phyloP scores from a whole-genome alignment of 2,797 vertebrate species.

The Periophthalmus magnuspinnatus region DNA sequence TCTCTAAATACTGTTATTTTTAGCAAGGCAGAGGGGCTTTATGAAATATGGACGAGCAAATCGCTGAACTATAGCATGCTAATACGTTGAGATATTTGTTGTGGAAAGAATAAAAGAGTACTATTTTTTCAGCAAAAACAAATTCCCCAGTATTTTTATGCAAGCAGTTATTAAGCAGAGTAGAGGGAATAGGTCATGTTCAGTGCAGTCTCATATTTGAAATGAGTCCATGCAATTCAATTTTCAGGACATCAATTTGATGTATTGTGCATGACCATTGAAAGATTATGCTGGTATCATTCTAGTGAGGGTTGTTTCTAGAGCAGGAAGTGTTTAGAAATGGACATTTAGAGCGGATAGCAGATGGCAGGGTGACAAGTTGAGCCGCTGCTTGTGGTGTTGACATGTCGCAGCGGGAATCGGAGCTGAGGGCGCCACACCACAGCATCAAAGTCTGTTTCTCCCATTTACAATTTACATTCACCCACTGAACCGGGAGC shows the following conservation, averaged over 20 bases:
- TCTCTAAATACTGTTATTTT: slow-evolving; percentile 41
- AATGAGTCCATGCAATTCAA: slow-evolving; percentile 57
- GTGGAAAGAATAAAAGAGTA: slow-evolving; percentile 26
- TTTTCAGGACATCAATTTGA: slow-evolving; percentile 36
- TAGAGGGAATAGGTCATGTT: slow-evolving; percentile 25
- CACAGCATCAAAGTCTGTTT: slow-evolving; percentile 47
- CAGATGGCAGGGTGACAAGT: slow-evolving; percentile 67
- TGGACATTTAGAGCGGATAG: slow-evolving; percentile 48
- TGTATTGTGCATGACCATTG: slow-evolving; percentile 35
- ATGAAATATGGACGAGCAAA: slow-evolving; percentile 46
- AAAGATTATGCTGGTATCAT: slow-evolving; percentile 31
- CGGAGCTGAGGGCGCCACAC: slow-evolving; percentile 48
- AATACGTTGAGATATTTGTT: slow-evolving; percentile 40
- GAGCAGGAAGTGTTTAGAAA: slow-evolving; percentile 37
- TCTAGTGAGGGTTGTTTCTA: slow-evolving; percentile 19
- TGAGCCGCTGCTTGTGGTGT: slow-evolving; percentile 54
- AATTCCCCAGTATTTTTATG: slow-evolving; percentile 34
- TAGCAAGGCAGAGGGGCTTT: slow-evolving; percentile 26
- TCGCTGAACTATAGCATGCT: slow-evolving; percentile 29
- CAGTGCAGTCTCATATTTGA: slow-evolving; percentile 39
- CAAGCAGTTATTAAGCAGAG: slow-evolving; percentile 36
- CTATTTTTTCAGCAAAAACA: slow-evolving; percentile 31
- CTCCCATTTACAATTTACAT: slow-evolving; percentile 31
- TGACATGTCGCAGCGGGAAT: slow-evolving; percentile 57
- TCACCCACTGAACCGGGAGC: slow-evolving; percentile 20